phyloP scores from a whole-genome alignment of 2,888 invertebrate species.

The Dascillus cervinus region DNA sequence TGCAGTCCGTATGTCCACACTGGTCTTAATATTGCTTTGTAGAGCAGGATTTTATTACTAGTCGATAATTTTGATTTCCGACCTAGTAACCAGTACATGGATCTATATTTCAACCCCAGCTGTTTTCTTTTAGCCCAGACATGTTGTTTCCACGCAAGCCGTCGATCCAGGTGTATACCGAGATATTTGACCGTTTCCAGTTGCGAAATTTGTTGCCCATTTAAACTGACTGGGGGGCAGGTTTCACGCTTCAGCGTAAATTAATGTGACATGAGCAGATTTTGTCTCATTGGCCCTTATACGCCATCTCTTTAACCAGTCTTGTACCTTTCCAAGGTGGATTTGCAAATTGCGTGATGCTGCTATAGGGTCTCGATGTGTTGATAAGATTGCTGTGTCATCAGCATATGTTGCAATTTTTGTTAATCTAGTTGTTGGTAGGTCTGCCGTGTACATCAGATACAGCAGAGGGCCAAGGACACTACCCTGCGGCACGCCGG shows the following conservation, averaged over 20 bases:
- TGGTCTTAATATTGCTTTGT: too few species aligned
- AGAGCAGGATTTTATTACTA: too few species aligned
- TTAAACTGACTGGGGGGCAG: neutral
- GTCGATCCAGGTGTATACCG: too few species aligned
- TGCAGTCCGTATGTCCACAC: too few species aligned
- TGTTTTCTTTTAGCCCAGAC: too few species aligned
- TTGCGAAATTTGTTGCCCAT: neutral
- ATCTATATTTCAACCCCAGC: too few species aligned
- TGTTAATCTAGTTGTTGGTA: slow-evolving; percentile 1
- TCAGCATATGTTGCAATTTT: slow-evolving; percentile 16
- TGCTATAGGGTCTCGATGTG: slow-evolving; percentile 1
- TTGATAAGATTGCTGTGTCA: slow-evolving; percentile 13
- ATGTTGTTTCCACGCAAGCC: too few species aligned
- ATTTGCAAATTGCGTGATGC: neutral
- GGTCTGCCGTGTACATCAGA: slow-evolving; percentile 1
- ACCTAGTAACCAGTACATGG: too few species aligned
- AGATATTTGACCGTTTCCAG: too few species aligned
- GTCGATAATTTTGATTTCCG: too few species aligned
- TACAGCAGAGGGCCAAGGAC: slow-evolving; percentile 3
- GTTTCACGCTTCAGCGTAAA: neutral
- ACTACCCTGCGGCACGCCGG: slow-evolving; percentile 3
- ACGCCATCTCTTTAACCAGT: neutral
- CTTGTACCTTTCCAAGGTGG: neutral
- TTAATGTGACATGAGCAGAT: neutral
- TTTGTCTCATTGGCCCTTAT: neutral